Evolutionary conservation across 1,140 invertebrate species (phyloP), one percentile per base, ranked within the genome.

Genomic region (Heliconius eleuchia): DNA sequence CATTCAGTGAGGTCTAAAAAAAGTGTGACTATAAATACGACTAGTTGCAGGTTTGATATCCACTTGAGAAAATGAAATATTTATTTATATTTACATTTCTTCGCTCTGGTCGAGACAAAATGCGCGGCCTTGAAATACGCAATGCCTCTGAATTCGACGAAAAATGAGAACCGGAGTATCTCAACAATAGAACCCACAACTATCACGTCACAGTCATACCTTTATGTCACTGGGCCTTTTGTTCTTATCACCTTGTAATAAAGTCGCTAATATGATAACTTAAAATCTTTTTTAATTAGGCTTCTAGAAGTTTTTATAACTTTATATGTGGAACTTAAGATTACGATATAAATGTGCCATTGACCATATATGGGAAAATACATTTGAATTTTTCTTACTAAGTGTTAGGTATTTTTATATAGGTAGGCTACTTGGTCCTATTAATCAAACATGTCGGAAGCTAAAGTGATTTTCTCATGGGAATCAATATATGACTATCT

Each of bases 291-390:
- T 66, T 30, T 66, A 66, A 66, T 66, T 80, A 57, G 34, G 11
- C 23, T 42, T 9, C 39, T 76, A 79, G n/a, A 79, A 73, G 71
- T 73, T 78, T 80, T 77, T 46, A 74, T 81, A 79, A 70, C n/a
- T 83, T 16, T 66, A 11, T 66, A 79, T 76, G 74, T 80, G 27
- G 42, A 66, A 76, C 60, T 79, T 74, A 66, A 71, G 50, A 60
- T 75, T 71, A 75, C 73, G 78, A 57, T 75, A 75, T 42, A 57
- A 66, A 74, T 75, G 73, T 66, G 27, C 39, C 27, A 74, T 73
- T 72, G 74, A 71, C 82, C 80, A 81, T 79, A 83, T 78, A 81
- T 79, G 80, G 82, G 76, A 81, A 83, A 81, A 81, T 81, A 50
- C 66, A 79, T 79, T 80, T 78, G 60, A 81, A 83, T 83, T 73